Base-by-base conservation (phyloP, 2,797 vertebrate species). In the Cossypha heuglini region DNA sequence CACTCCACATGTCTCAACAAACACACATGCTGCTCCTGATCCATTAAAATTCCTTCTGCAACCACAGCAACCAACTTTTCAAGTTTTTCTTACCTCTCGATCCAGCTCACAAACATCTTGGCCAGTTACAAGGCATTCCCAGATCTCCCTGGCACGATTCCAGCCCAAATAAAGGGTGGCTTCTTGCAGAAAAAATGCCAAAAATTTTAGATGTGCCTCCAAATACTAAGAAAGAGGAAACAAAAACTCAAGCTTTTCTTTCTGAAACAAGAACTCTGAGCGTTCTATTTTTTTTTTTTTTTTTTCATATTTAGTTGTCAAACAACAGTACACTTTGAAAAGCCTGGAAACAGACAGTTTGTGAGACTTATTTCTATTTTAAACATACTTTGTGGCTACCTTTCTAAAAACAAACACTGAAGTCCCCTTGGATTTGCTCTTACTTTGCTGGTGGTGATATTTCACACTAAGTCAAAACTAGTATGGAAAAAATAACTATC, bases 151-250 rank as follows among this genome's bases (percentile, higher is more conserved):
- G 97, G 99, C 99, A 92, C 99, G 98, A 97, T 99, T 99, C 99
- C 99, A 99, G 74, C 99, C 99, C 96, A 99, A 98, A 97, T 99
- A 99, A 40, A 99, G 98, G 74, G 99, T 99, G 94, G 99, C 99
- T 98, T 99, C 99, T 98, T 99, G 99, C 78, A 99, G 98, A 97
- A 99, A 99, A 98, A 99, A 99, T 11, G 99, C 99, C 97, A 99
- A 98, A 98, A 99, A 99, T 97, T 99, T 99, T 97, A 99, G 98
- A 97, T 99, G 99, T 89, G 98, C 98, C 96, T 99, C 99, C 98
- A 99, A 98, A 98, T 99, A 99, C 99, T 99, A 96, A 92, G 95
- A 95, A 97, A 97, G 61, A 91, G 31, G 82, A 62, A 96, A 97
- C 59, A 81, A 69, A 94, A 80, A 59, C 48, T 85, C 76, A 82